phyloP scores from a whole-genome alignment of 2,113 vertebrate genomes.

The Mastomys coucha region DNA sequence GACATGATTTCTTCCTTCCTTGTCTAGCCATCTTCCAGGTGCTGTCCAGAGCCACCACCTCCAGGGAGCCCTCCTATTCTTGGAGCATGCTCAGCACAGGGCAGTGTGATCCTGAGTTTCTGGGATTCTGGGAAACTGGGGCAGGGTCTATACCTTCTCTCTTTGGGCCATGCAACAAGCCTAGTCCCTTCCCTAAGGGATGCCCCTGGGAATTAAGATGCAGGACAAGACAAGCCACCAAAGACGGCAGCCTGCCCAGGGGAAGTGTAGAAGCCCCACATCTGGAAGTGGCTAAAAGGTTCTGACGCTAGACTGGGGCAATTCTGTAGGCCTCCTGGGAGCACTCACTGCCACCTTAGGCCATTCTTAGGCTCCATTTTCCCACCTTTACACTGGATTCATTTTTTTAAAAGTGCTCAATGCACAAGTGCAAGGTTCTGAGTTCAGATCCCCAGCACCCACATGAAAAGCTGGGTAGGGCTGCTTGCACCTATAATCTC shows the following conservation, averaged over 20 bases:
- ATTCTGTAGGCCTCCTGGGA: neutral
- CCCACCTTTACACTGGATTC: neutral
- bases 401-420: neutral
- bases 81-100: accelerated
- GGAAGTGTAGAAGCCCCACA: neutral
- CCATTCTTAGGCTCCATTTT: neutral
- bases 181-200: neutral
- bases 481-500: too few species aligned
- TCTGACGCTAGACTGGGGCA: neutral
- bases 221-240: neutral
- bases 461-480: neutral
- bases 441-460: neutral
- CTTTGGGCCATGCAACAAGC: neutral
- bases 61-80: neutral
- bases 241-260: neutral
- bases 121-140: neutral
- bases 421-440: neutral
- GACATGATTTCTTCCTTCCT: neutral
- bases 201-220: too few species aligned
- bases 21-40: neutral
- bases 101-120: neutral
- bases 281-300: neutral
- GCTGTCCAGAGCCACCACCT: neutral
- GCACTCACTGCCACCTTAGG: too few species aligned
- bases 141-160: neutral